Conservation (phyloP, 2,113 vertebrate species). For the Zosterops japonicus region DNA sequence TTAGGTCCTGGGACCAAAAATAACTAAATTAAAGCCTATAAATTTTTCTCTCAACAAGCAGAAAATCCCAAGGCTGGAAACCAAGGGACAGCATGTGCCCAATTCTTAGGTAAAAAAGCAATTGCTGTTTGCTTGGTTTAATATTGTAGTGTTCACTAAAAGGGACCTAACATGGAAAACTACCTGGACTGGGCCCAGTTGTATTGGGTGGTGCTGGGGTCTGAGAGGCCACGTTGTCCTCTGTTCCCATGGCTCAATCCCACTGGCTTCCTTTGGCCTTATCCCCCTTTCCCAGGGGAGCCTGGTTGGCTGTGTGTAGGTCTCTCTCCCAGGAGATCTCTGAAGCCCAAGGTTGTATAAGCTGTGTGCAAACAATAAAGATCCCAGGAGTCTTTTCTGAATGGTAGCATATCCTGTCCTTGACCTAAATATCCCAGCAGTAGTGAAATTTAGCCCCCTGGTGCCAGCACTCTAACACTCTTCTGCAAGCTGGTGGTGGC, state of each 20-base stretch:
- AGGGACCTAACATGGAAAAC: background rate
- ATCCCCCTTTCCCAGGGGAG: background rate
- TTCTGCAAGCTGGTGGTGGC: background rate
- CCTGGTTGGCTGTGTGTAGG: accelerated
- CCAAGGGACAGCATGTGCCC: conserved; percentile 14
- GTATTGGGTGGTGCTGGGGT: accelerated
- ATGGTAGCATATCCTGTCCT: background rate
- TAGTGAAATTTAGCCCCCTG: background rate
- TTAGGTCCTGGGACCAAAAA: conserved; percentile 44
- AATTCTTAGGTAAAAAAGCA: background rate
- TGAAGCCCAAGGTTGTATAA: background rate
- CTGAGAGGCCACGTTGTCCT: background rate
- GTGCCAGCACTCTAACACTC: background rate
- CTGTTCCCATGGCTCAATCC: background rate
- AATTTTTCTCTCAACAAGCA: conserved; percentile 38
- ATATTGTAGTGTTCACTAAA: background rate
- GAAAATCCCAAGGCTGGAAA: conserved; percentile 44
- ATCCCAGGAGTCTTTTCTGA: background rate
- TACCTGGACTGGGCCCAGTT: background rate
- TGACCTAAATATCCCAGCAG: conserved; percentile 37
- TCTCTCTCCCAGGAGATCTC: background rate
- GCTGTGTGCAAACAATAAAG: background rate
- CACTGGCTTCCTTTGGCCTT: background rate
- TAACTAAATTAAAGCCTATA: conserved; percentile 55
- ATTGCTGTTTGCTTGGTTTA: background rate